Evolutionary conservation across 2,888 invertebrate genomes (phyloP).

Genomic region (Tanypteryx hageni): DNA sequence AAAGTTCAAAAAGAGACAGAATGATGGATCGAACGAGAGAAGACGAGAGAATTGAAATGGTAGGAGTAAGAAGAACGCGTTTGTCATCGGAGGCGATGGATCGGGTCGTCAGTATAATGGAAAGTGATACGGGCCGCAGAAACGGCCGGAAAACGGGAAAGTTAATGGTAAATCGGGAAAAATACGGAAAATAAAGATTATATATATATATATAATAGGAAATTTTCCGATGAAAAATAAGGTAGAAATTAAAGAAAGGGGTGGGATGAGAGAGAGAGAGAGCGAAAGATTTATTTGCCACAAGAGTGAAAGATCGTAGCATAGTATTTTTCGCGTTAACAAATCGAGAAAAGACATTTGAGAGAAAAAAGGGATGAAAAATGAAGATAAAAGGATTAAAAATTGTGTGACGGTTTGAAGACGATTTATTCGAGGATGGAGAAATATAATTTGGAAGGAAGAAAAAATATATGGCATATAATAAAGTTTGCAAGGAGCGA

Average conservation of each 20-base stretch:
- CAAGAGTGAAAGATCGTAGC: too few species aligned
- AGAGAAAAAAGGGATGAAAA: background rate
- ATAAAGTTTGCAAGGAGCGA: background rate
- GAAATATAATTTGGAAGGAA: background rate
- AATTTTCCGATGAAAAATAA: background rate
- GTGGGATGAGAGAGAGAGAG: background rate
- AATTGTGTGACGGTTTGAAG: background rate
- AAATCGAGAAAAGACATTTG: background rate
- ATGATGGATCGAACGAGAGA: conserved; percentile 1
- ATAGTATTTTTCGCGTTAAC: background rate
- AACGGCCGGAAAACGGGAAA: background rate
- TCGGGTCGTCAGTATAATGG: background rate
- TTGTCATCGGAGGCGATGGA: background rate
- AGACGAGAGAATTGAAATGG: background rate
- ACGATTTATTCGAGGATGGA: background rate
- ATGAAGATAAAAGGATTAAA: conserved; percentile 21
- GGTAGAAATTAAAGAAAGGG: background rate
- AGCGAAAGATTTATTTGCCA: background rate
- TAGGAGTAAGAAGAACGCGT: conserved; percentile 10
- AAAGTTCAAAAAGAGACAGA: background rate
- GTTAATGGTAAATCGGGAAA: background rate
- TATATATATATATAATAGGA: background rate
- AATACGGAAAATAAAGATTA: background rate
- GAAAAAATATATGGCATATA: background rate
- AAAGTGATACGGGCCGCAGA: background rate